A percentile compares a stretch with the other conserved stretches of the same genome.
phyloP scores from a whole-genome alignment of 2,113 vertebrate species.

The Hypomesus transpacificus region DNA sequence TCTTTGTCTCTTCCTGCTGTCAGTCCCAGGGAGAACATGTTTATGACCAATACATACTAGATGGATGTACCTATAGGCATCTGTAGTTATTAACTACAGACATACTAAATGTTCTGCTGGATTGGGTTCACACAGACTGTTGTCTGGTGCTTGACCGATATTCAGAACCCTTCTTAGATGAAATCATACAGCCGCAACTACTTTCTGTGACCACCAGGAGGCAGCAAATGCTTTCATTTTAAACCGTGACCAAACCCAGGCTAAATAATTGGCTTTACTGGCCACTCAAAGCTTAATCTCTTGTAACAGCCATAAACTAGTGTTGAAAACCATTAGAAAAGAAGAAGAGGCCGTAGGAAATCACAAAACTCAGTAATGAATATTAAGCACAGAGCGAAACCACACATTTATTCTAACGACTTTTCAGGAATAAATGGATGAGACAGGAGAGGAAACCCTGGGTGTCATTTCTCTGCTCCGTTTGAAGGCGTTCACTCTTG shows the following conservation, averaged over 20 bases:
- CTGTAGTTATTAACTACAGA: background rate
- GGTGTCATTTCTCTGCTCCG: slow-evolving; percentile 31
- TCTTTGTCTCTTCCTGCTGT: too few relatives aligned
- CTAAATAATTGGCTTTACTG: slow-evolving; percentile 64
- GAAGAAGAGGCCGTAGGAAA: slow-evolving; percentile 57
- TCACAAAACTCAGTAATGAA: slow-evolving; percentile 57
- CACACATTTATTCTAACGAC: slow-evolving; percentile 68
- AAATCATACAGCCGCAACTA: slow-evolving; percentile 29
- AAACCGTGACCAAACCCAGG: slow-evolving; percentile 30
- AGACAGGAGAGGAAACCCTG: slow-evolving; percentile 45
- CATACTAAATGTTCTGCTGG: background rate
- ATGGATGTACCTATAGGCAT: background rate
- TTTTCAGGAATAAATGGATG: slow-evolving; percentile 58
- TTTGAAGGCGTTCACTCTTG: slow-evolving; percentile 38
- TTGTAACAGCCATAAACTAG: slow-evolving; percentile 69
- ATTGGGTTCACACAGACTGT: background rate
- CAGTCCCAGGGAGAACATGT: too few relatives aligned
- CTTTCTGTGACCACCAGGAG: slow-evolving; percentile 51
- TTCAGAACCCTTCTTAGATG: too few relatives aligned
- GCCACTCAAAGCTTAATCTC: slow-evolving; percentile 66
- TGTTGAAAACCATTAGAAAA: slow-evolving; percentile 70
- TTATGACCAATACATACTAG: too few relatives aligned
- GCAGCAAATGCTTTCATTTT: slow-evolving; percentile 66
- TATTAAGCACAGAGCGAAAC: slow-evolving; percentile 55
- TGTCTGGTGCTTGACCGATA: too few relatives aligned